phyloP scores from a whole-genome alignment of 2,113 vertebrate genomes.

The Orthonyx spaldingii region DNA sequence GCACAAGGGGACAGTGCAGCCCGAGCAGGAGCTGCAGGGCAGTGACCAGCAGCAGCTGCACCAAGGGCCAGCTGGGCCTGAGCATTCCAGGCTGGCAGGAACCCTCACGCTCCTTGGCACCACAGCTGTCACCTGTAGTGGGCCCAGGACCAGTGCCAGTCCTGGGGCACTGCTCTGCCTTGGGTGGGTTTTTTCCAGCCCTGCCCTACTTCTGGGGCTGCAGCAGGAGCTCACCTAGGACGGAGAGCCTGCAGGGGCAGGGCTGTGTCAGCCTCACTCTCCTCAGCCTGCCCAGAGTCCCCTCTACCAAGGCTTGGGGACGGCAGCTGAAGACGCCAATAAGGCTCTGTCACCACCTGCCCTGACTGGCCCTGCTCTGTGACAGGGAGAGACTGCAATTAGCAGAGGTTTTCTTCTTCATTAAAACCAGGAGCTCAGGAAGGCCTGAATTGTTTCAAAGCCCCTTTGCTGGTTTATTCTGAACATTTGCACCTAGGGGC shows the following conservation, averaged over 20 bases:
- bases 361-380: neutral
- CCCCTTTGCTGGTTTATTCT: neutral
- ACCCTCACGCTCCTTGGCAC: neutral
- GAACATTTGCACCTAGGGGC: neutral
- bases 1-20: rapidly evolving
- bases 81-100: neutral
- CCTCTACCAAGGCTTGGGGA: neutral
- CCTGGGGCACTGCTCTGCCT: neutral
- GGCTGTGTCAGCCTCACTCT: neutral
- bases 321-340: slow-evolving; percentile 14
- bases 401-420: neutral
- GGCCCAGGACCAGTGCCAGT: neutral
- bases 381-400: neutral
- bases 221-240: neutral
- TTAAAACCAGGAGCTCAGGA: neutral
- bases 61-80: neutral
- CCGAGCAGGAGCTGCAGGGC: neutral
- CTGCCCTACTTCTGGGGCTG: neutral
- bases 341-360: slow-evolving; percentile 12
- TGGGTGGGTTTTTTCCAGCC: neutral
- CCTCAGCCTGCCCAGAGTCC: neutral
- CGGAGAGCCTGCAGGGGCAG: neutral
- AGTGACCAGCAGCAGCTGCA: neutral
- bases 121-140: rapidly evolving
- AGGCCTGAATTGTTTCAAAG: neutral